Base-by-base conservation (phyloP, 2,888 invertebrate genomes). In the Xestia rhomboidea region DNA sequence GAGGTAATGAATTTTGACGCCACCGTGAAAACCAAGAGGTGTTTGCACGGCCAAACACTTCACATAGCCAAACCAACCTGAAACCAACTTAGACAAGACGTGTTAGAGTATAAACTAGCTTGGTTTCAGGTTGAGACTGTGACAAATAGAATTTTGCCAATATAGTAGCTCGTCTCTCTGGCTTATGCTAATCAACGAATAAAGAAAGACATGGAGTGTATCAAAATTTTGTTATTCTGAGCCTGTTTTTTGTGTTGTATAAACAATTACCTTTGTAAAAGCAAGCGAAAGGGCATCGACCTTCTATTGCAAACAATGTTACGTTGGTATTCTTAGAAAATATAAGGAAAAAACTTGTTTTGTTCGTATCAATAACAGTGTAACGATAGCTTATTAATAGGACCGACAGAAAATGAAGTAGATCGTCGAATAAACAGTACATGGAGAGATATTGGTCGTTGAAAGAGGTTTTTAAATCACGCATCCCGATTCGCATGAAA, bases 1-100 rank as follows among this genome's bases (percentile, higher is more conserved):
- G 68, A 89, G 77, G 81, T 88, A 89, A 89, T 88, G 88, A 89
- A 89, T 89, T 89, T 88, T 86, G 86, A 87, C 84, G 86, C 84
- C 78, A 70, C 81, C 79, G 73, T 83, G 84, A 85, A 84, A 89
- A 78, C 84, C 81, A 72, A 76, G 81, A 73, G 77, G 80, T 81
- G 86, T 88, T 88, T 86, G 81, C 81, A 69, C 73, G 69, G 46
- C 84, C 76, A 82, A 62, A 77, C 73, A 68, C 72, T 81, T 76
- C 82, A 73, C 63, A 72, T 72, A 77, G 60, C 46, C 70, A 46
- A 18, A 21, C 2, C 66, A 74, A 66, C 30, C 44, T 66, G 71
- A 83, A 83, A 77, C 5, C 46, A 70, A 63, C 83, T 74, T 46
- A 80, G 51, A 60, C 3, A 7, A 7, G 10, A 49, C 34, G 44